Evolutionary conservation across 1,140 invertebrate genomes (phyloP), one percentile per base, ranked within the genome.

Genomic region (Ceratina japonica): DNA sequence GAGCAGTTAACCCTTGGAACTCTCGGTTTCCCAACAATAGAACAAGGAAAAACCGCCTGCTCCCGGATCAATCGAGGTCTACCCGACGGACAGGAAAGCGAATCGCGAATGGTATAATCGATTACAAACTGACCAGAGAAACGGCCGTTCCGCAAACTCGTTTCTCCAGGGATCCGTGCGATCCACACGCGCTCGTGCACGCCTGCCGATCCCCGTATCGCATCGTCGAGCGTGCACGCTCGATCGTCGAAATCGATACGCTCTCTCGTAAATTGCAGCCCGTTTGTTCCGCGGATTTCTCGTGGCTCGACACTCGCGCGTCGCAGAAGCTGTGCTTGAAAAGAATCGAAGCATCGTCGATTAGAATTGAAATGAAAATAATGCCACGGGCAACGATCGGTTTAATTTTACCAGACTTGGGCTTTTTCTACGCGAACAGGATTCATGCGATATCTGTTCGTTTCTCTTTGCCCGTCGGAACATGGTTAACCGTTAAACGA

Each of bases 401-500:
- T 31, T 31, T 4, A 31, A 31, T 31, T 31, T 31, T 31, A 31
- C 27, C 27, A 31, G 1, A 31, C 2, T 31, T 1, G 27, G 4
- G 27, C 27, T 31, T 31, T 31, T 31, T 31, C 27, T 31, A 31
- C 27, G 27, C 27, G 27, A 31, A 31, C 27, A 31, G 4, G 27
- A 31, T 31, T 31, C 27, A 31, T 31, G 27, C 27, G 27, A 31
- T 31, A 31, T 31, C 27, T 31, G 27, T 31, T 31, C 72, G n/a
- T 64, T 51, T 15, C 18, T 70, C n/a, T 31, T 15, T n/a, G 20
- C 44, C 22, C 51, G 49, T 31, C 63, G 10, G 10, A 74, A 37
- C 22, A 4, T 8, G 18, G 73, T 75, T 75, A 68, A 68, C 62
- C 63, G 52, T 68, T 31, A 75, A 68, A 66, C 3, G 52, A 27